Evolutionary conservation across 2,888 invertebrate species (phyloP).

Genomic region (Onthophagus sagittarius): DNA sequence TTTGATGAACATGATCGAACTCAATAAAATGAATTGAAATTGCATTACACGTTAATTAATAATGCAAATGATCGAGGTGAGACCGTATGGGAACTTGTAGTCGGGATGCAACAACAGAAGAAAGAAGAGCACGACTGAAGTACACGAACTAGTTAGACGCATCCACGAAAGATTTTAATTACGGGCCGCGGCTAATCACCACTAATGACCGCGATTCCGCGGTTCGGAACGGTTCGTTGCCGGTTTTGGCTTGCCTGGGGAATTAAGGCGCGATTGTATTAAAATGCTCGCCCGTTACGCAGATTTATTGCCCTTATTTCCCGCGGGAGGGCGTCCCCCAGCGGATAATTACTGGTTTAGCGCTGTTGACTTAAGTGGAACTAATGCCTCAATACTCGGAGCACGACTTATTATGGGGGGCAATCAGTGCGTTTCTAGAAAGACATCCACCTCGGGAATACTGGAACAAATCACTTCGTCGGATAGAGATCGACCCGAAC

Average conservation of each 20-base stretch:
- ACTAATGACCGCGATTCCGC: slow-evolving; percentile 6
- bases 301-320: slow-evolving; percentile 12
- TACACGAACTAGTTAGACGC: slow-evolving; percentile 8
- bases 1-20: not conserved
- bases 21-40: not conserved
- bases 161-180: slow-evolving; percentile 12
- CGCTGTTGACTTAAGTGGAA: slow-evolving; percentile 12
- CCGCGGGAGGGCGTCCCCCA: slow-evolving; percentile 3
- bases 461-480: not conserved
- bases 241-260: not conserved
- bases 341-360: slow-evolving; percentile 13
- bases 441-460: slow-evolving; percentile 4
- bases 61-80: not conserved
- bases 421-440: slow-evolving; percentile 9
- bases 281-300: slow-evolving; percentile 7
- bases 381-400: slow-evolving; percentile 10
- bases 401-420: slow-evolving; percentile 7
- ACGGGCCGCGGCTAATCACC: slow-evolving; percentile 5
- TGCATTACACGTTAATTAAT: not conserved
- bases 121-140: not conserved
- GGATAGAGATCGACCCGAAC: not conserved
- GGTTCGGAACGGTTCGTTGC: not conserved
- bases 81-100: not conserved
- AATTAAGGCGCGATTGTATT: slow-evolving; percentile 10
- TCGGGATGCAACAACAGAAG: not conserved